These are phyloP conservation scores for Erythrocebus patas DNA, from an alignment of 2,113 vertebrate species.

Conservation along the genomic window DNA sequence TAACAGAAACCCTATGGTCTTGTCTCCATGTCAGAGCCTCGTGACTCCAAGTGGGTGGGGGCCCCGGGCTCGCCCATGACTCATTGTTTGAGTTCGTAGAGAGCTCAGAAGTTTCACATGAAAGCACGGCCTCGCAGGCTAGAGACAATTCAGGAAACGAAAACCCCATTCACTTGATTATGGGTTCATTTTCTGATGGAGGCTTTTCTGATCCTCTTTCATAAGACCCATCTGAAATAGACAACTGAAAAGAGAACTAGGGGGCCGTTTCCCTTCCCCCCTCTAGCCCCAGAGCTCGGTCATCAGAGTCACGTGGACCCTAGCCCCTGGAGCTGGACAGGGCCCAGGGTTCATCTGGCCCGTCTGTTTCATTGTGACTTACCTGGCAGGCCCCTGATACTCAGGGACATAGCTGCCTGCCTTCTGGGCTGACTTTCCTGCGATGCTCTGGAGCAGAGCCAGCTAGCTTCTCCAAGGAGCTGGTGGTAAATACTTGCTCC, in stretches of 20 bases:
- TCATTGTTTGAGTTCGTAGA: rapidly evolving
- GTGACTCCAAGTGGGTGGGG: background rate
- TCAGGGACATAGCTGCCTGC: background rate
- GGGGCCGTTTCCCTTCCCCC: rapidly evolving
- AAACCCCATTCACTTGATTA: background rate
- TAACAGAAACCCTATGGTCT: no score
- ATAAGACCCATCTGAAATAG: rapidly evolving
- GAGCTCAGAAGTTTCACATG: background rate
- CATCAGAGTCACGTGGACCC: background rate
- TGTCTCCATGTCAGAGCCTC: background rate
- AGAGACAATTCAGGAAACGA: background rate
- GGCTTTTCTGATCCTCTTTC: background rate
- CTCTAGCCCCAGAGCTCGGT: background rate
- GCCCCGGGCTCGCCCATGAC: background rate
- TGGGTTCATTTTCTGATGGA: background rate
- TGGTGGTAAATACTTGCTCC: rapidly evolving
- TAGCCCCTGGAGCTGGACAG: background rate
- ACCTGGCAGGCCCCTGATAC: no score
- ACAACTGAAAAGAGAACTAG: background rate
- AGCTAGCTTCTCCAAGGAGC: background rate
- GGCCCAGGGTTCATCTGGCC: background rate
- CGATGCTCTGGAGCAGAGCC: no score
- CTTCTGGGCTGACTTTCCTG: background rate
- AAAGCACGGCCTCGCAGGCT: background rate
- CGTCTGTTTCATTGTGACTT: background rate